These are phyloP conservation scores for Sebastes minor DNA, from an alignment of 2,797 vertebrate genomes.

Conservation along the genomic window DNA sequence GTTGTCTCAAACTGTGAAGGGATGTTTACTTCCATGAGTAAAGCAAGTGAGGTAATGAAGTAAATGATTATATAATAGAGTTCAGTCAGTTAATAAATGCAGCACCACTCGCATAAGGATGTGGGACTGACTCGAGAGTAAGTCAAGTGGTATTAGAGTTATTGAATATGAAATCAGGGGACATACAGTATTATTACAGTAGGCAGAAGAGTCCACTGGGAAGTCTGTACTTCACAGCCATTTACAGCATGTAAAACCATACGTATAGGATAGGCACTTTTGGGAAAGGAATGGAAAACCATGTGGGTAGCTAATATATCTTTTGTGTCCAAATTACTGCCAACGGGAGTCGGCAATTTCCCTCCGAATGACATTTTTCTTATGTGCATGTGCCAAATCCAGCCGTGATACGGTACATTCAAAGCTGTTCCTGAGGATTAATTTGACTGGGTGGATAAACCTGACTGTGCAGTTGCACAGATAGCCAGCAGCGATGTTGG, in stretches of 20 bases:
- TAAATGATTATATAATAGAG: background rate
- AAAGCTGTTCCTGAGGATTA: conserved; percentile 62
- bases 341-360: conserved; percentile 42
- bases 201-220: background rate
- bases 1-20: background rate
- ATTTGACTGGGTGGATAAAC: conserved; percentile 65
- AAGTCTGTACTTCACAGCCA: background rate
- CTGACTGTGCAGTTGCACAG: conserved; percentile 50
- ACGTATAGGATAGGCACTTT: conserved; percentile 2
- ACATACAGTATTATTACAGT: background rate
- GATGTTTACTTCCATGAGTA: background rate
- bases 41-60: background rate
- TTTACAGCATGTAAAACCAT: conserved; percentile 6
- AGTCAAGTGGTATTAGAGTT: background rate
- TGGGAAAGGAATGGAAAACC: conserved; percentile 14
- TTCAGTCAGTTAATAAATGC: background rate
- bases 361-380: conserved; percentile 45
- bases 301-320: conserved; percentile 26
- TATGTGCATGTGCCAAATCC: conserved; percentile 55
- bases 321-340: conserved; percentile 46
- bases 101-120: background rate
- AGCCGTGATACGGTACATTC: conserved; percentile 36
- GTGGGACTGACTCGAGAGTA: background rate
- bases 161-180: background rate
- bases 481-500: conserved; percentile 56